A percentile compares a stretch with the other conserved stretches of the same genome.
These are phyloP conservation scores for Sterrhoptilus dennistouni DNA, from an alignment of 2,113 vertebrate genomes.

Conservation along the genomic window DNA sequence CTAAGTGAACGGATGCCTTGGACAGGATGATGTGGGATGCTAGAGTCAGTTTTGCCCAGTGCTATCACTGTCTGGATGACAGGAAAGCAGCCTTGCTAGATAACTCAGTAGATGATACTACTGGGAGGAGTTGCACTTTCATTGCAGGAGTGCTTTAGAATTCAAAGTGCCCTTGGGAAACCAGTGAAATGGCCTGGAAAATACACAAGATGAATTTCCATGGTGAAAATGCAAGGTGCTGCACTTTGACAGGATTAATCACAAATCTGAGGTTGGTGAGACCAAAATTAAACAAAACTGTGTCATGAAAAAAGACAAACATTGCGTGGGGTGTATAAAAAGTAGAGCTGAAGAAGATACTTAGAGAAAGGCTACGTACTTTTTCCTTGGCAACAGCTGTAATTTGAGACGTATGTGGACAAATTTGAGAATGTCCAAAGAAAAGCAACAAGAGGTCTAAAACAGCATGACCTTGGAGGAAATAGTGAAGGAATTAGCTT, in stretches of 20 bases:
- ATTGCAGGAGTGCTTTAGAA: not conserved
- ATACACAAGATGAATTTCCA: conserved; percentile 4
- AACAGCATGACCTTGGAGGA: conserved; percentile 42
- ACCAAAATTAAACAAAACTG: not conserved
- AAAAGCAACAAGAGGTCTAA: conserved; percentile 38
- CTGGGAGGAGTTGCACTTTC: not conserved
- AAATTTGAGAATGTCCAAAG: conserved; percentile 10
- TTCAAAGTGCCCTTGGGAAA: conserved; percentile 31
- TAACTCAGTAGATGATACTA: not conserved
- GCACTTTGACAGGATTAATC: conserved; percentile 32
- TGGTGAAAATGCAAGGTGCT: not conserved
- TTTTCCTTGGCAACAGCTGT: not conserved
- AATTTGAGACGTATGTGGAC: not conserved
- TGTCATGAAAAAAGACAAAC: not conserved
- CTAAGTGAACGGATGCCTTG: not conserved
- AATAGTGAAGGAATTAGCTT: conserved; percentile 9
- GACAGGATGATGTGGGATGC: not conserved
- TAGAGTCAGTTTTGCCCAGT: not conserved
- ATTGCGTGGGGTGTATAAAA: not conserved
- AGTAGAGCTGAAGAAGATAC: not conserved
- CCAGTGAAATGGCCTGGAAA: conserved; percentile 34
- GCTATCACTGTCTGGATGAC: not conserved
- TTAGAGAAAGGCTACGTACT: not conserved
- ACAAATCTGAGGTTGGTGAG: not conserved
- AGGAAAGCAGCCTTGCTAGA: not conserved